Base-by-base conservation (phyloP, 1,140 invertebrate genomes). In the Anagrus nilaparvatae region DNA sequence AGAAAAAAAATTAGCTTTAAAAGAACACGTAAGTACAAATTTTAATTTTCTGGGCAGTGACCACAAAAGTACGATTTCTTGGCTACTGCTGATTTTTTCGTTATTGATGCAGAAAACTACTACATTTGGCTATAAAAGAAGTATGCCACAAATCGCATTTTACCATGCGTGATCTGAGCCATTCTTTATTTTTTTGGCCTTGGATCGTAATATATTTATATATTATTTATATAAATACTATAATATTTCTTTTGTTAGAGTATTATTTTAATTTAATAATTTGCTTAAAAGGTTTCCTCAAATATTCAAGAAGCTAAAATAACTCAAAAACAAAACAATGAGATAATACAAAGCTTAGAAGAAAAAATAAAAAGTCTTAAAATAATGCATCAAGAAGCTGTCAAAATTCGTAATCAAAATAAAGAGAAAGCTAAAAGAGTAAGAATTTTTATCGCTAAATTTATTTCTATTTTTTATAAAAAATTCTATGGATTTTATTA, bases 1-100 rank as follows among this genome's bases (percentile, higher is more conserved):
- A 54, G 28, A 54, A 47, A 25, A 53, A 47, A 50, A 47, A 43
- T 7, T 47, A 23, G 40, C 39, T 29, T 28, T 43, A 39, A 42
- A 33, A 25, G 14, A 45, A 12, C 16, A 37, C 23, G 38, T 47
- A 35, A n/a, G n/a, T 28, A n/a, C n/a, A n/a, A n/a, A n/a, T 31
- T 41, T 20, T 43, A 9, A n/a, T 21, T 30, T 27, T 14, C n/a
- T n/a, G n/a, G n/a, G n/a, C n/a, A n/a, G n/a, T n/a, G n/a, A n/a
- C n/a, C n/a, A n/a, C n/a, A n/a, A n/a, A n/a, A n/a, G n/a, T n/a
- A n/a, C n/a, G n/a, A n/a, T n/a, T n/a, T n/a, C n/a, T n/a, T n/a
- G n/a, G n/a, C n/a, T n/a, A n/a, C n/a, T n/a, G n/a, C n/a, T n/a
- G n/a, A n/a, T n/a, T n/a, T n/a, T n/a, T n/a, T n/a, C n/a, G n/a